Evolutionary conservation across 2,888 invertebrate genomes (phyloP).

Genomic region (Chirona hameri): DNA sequence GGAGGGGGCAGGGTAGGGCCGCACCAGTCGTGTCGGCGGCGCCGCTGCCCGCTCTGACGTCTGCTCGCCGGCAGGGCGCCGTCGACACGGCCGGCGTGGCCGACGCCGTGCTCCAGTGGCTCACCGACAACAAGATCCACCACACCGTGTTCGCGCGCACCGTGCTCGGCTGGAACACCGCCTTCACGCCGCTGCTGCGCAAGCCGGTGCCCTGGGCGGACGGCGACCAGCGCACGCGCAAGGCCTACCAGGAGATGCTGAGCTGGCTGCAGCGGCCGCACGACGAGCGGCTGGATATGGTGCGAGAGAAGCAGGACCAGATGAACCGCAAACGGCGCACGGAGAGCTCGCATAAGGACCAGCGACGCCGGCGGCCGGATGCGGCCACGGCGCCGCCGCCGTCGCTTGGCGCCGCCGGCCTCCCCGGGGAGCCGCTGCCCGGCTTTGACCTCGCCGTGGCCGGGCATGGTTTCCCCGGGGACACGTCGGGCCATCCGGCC

Average conservation of each 20-base stretch:
- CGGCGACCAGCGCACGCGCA: neutral
- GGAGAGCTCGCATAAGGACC: conserved; percentile 9
- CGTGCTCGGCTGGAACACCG: conserved; percentile 25
- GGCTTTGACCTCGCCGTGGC: neutral
- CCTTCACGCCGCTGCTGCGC: conserved; percentile 27
- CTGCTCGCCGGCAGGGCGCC: conserved; percentile 30
- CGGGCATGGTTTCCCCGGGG: neutral
- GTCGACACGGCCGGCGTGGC: conserved; percentile 11
- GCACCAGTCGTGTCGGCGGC: neutral
- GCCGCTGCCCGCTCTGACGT: neutral
- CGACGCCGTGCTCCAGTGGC: conserved; percentile 13
- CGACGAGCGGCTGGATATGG: conserved; percentile 2
- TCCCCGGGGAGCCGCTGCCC: neutral
- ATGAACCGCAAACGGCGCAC: conserved; percentile 25
- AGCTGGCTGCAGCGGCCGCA: conserved; percentile 12
- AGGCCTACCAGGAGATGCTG: conserved; percentile 11
- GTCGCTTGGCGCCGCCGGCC: neutral
- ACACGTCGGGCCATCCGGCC: neutral
- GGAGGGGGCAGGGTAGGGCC: too few relatives aligned
- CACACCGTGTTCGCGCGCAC: conserved; percentile 30
- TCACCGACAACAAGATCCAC: conserved; percentile 31
- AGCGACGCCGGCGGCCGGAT: neutral
- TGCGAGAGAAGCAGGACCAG: neutral
- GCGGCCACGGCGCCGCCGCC: neutral
- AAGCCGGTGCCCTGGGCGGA: neutral